Evolutionary conservation across 2,888 invertebrate genomes (phyloP), one percentile per base, ranked within the genome.

Genomic region (Schrankia costaestrigalis): DNA sequence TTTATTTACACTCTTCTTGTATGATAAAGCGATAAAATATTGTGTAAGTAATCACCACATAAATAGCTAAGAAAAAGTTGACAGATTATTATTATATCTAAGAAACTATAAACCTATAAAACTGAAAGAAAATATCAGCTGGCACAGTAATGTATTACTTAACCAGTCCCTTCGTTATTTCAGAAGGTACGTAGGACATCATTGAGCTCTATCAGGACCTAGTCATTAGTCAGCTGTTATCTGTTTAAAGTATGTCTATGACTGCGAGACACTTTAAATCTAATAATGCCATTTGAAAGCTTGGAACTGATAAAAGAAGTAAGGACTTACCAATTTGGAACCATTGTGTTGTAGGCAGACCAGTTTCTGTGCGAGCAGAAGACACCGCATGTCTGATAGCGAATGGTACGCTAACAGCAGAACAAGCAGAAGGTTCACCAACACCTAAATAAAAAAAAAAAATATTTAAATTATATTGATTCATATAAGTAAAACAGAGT

Each of bases 331-430:
- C 82, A 37, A 92, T 69, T 29, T 72, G 70, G 57, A 85, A 90
- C 90, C 90, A 92, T 11, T 72, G 57, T 2, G 66, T 69, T 3
- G 78, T 70, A 1, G 67, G 71, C 24, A 81, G 60, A 22, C 90
- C 90, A 23, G 84, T 76, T 42, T 92, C 91, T n/a, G 52, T 55
- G 51, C 92, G 77, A 0, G 91, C 91, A 1, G 90, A 81, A 32
- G 86, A 72, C 5, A 92, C 59, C 1, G 92, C 92, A 36, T 90
- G 71, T 19, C 91, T 78, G 17, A 92, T 73, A 0, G 92, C 92
- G 25, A 91, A 67, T 5, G 90, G 71, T 1, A 80, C 55, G 0
- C 64, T 59, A 5, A 78, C 46, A 0, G 78, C 45, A 49, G 82
- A 46, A 41, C 79, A 80, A 1, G 77, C 41, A 0, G 87, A 63